Evolutionary conservation across 2,888 invertebrate species (phyloP).

Genomic region (Helobdella robusta): DNA sequence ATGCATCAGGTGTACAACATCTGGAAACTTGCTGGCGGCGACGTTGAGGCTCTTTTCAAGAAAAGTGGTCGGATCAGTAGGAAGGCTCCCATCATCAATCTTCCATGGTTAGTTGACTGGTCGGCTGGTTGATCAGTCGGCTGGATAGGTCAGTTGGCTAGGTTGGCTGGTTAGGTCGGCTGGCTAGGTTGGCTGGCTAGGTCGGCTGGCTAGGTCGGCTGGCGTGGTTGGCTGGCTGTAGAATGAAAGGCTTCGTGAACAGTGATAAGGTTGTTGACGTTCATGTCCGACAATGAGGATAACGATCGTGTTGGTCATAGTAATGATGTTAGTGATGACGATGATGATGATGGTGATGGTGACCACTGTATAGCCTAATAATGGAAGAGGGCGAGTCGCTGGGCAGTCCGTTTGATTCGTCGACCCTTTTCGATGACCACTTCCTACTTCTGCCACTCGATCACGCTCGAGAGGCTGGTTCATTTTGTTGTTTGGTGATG

Average conservation of each 20-base stretch:
- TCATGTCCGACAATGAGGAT: too few species aligned
- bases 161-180: too few species aligned
- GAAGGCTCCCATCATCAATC: conserved; percentile 56
- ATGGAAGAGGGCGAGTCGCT: conserved; percentile 65
- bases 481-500: not conserved
- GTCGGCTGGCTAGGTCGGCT: too few species aligned
- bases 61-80: conserved; percentile 81
- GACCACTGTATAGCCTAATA: not conserved
- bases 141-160: too few species aligned
- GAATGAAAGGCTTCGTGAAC: too few species aligned
- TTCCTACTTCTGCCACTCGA: conserved; percentile 63
- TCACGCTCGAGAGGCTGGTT: too few species aligned
- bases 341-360: conserved; percentile 14
- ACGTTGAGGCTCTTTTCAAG: conserved; percentile 77
- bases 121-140: too few species aligned
- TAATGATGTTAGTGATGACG: too few species aligned
- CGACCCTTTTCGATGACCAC: conserved; percentile 63
- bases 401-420: conserved; percentile 68
- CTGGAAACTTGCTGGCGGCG: conserved; percentile 92
- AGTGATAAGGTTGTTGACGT: too few species aligned
- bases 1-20: conserved; percentile 79
- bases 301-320: too few species aligned
- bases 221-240: too few species aligned
- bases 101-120: conserved; percentile 41
- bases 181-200: too few species aligned